Evolutionary conservation across 2,888 invertebrate genomes (phyloP).

Genomic region (Tetragonula carbonaria): DNA sequence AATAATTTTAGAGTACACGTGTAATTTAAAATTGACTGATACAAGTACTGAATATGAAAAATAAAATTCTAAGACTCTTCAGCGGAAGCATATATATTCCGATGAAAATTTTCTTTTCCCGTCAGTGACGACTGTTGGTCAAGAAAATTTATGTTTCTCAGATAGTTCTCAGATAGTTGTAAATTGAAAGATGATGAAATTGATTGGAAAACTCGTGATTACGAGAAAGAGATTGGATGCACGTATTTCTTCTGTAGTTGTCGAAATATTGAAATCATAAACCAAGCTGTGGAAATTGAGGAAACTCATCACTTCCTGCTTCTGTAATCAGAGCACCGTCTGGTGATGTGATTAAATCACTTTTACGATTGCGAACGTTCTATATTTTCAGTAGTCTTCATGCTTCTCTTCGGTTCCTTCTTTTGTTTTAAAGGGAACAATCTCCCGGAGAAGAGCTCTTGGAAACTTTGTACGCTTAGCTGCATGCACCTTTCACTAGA

Average conservation of each 20-base stretch:
- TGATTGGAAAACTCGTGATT: neutral
- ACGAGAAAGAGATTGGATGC: neutral
- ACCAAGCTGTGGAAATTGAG: neutral
- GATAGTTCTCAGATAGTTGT: neutral
- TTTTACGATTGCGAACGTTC: constrained; percentile 21
- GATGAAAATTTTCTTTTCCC: neutral
- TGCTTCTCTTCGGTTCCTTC: constrained; percentile 5
- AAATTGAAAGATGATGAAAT: neutral
- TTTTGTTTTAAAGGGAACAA: constrained; percentile 33
- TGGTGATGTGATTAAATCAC: constrained; percentile 20
- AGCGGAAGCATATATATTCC: neutral
- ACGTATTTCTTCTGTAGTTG: neutral
- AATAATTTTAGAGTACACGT: too few relatives aligned
- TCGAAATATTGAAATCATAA: neutral
- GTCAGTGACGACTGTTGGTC: neutral
- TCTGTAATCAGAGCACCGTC: constrained; percentile 2
- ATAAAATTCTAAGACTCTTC: too few relatives aligned
- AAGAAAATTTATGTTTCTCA: neutral
- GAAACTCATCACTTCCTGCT: neutral
- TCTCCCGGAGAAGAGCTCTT: constrained; percentile 28
- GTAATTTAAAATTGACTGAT: too few relatives aligned
- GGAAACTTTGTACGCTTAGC: constrained; percentile 43
- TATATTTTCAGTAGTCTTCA: constrained; percentile 18
- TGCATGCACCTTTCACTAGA: constrained; percentile 19
- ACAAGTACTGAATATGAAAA: too few relatives aligned